A percentile compares a stretch with the other conserved stretches of the same genome.
These are phyloP conservation scores for Lucilia cuprina DNA, from an alignment of 1,140 invertebrate genomes.

Conservation along the genomic window DNA sequence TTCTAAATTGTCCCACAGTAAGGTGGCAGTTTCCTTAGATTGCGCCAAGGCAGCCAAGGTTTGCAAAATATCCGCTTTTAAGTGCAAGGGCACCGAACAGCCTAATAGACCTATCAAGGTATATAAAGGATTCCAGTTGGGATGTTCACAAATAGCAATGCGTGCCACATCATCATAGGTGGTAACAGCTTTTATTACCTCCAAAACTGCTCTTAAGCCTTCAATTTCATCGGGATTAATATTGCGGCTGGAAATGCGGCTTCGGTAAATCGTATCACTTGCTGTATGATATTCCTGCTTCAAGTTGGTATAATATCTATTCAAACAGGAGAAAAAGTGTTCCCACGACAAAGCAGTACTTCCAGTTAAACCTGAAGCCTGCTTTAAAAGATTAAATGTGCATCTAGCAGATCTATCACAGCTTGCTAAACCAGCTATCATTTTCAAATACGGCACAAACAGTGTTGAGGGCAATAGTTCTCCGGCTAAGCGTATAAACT, in stretches of 20 bases:
- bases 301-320: slow-evolving; percentile 74
- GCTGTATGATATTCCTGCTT: slow-evolving; percentile 71
- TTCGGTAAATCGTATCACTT: slow-evolving; percentile 72
- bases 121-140: slow-evolving; percentile 82
- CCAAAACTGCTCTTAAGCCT: slow-evolving; percentile 81
- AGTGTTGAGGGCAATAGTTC: slow-evolving; percentile 85
- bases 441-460: slow-evolving; percentile 86
- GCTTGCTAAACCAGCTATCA: slow-evolving; percentile 83
- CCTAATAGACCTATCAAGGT: slow-evolving; percentile 81
- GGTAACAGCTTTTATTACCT: slow-evolving; percentile 79
- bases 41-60: slow-evolving; percentile 80
- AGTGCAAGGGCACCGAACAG: slow-evolving; percentile 81
- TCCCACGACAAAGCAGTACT: slow-evolving; percentile 79
- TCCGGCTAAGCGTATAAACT: slow-evolving; percentile 88
- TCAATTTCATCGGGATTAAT: slow-evolving; percentile 88
- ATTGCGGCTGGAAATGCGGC: slow-evolving; percentile 66
- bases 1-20: slow-evolving; percentile 87
- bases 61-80: slow-evolving; percentile 84
- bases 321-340: slow-evolving; percentile 86
- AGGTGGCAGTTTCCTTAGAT: slow-evolving; percentile 76
- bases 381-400: slow-evolving; percentile 87
- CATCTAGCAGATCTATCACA: slow-evolving; percentile 76
- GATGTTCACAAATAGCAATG: slow-evolving; percentile 83
- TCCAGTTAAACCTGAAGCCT: slow-evolving; percentile 63
- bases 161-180: slow-evolving; percentile 80